phyloP scores from a whole-genome alignment of 2,797 vertebrate species.

The Clamator glandarius region DNA sequence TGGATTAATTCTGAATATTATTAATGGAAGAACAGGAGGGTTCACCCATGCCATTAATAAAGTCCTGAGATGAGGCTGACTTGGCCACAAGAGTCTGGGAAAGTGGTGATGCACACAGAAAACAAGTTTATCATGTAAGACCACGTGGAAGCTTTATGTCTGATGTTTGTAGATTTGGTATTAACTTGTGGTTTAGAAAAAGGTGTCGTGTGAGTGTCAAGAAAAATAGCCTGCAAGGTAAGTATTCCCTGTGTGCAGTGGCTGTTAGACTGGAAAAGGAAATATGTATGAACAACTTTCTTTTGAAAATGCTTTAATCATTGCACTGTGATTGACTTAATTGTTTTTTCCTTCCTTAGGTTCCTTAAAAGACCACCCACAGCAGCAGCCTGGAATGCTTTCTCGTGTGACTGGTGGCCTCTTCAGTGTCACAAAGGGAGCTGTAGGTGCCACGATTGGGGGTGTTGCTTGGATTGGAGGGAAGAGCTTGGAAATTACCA shows the following conservation, averaged over 20 bases:
- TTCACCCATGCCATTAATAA: background rate
- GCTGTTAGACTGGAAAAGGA: background rate
- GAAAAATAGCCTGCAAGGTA: background rate
- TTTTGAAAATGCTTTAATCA: background rate
- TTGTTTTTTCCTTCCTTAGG: conserved; percentile 74
- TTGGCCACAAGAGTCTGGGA: background rate
- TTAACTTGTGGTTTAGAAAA: background rate
- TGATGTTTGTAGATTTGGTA: background rate
- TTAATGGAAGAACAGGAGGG: background rate
- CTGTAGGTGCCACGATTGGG: conserved; percentile 91
- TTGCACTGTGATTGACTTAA: background rate
- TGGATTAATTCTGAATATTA: background rate
- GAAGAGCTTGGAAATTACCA: conserved; percentile 93
- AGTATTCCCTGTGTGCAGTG: background rate
- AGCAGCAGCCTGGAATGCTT: conserved; percentile 90
- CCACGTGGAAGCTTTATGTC: background rate
- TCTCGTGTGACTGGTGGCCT: conserved; percentile 92
- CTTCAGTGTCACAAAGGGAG: conserved; percentile 93
- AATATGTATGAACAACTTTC: background rate
- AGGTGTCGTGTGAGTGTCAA: background rate
- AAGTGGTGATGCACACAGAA: background rate
- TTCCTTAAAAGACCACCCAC: conserved; percentile 88
- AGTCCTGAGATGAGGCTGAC: background rate
- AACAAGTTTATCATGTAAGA: background rate
- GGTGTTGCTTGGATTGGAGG: conserved; percentile 96